These are phyloP conservation scores for Rhimphoctona megacephalus DNA, from an alignment of 2,888 invertebrate species.

Conservation along the genomic window DNA sequence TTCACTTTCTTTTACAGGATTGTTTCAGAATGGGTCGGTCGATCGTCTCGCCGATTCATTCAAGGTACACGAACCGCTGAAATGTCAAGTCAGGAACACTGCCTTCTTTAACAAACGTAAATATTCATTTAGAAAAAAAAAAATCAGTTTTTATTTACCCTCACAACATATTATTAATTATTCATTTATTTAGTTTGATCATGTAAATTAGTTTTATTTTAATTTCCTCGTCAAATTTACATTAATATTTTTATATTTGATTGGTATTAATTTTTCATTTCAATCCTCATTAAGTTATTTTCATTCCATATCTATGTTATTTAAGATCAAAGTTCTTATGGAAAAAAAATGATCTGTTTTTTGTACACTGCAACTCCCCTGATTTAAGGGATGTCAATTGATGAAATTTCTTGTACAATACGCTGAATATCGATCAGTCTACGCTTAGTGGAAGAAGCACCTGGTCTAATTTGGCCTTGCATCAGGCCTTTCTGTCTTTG, in stretches of 20 bases:
- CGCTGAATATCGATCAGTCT: too few relatives aligned
- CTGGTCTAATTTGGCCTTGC: too few relatives aligned
- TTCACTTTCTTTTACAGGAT: slow-evolving; percentile 50
- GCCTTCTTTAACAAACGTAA: slow-evolving; percentile 62
- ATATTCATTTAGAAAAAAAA: background rate
- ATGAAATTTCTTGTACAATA: too few relatives aligned
- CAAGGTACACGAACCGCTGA: slow-evolving; percentile 47
- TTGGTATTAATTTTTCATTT: too few relatives aligned
- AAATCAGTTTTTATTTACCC: background rate
- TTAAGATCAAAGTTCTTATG: too few relatives aligned
- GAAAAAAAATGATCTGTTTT: background rate
- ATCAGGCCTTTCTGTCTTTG: too few relatives aligned
- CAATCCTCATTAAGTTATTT: too few relatives aligned
- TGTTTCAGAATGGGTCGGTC: slow-evolving; percentile 50
- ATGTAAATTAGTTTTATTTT: background rate
- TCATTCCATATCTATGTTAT: too few relatives aligned
- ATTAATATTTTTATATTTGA: background rate
- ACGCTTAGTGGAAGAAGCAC: too few relatives aligned
- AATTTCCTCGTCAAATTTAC: background rate
- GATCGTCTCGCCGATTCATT: slow-evolving; percentile 36
- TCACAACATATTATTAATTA: background rate
- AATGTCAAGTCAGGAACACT: slow-evolving; percentile 47
- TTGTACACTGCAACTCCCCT: too few relatives aligned
- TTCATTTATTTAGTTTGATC: background rate
- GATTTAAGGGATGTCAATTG: too few relatives aligned